Conservation (phyloP, 2,113 vertebrate genomes). For the Barnardius zonarius region DNA sequence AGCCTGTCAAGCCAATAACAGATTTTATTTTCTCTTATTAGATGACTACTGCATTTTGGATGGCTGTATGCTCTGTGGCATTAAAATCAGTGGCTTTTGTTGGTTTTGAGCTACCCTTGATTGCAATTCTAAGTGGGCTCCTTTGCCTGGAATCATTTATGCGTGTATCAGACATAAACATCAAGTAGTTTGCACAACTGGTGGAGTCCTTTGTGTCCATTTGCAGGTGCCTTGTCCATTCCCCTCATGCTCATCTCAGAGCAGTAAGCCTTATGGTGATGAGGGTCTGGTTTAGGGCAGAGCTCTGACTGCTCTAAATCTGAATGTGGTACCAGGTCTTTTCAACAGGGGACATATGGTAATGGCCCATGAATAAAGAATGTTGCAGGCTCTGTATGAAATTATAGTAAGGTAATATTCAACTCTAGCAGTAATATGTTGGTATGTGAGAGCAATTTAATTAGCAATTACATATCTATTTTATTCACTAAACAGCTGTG, state of each 20-base stretch:
- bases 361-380: not conserved
- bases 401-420: not conserved
- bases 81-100: not conserved
- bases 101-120: not conserved
- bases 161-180: not conserved
- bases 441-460: not conserved
- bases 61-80: not conserved
- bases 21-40: not conserved
- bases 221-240: not conserved
- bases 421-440: not conserved
- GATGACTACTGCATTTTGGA: not conserved
- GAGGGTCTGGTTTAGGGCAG: not conserved
- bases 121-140: not conserved
- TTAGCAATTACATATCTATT: not conserved
- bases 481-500: not conserved
- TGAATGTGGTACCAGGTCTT: not conserved
- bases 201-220: not conserved
- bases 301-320: not conserved
- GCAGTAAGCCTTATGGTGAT: accelerated
- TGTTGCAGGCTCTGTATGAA: not conserved
- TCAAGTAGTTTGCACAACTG: not conserved
- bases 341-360: not conserved
- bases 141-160: not conserved
- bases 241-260: not conserved
- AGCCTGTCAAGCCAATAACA: not conserved